A percentile compares a stretch with the other conserved stretches of the same genome.
These are phyloP conservation scores for Dunckerocampus dactyliophorus DNA, from an alignment of 2,113 vertebrate species.

Conservation along the genomic window DNA sequence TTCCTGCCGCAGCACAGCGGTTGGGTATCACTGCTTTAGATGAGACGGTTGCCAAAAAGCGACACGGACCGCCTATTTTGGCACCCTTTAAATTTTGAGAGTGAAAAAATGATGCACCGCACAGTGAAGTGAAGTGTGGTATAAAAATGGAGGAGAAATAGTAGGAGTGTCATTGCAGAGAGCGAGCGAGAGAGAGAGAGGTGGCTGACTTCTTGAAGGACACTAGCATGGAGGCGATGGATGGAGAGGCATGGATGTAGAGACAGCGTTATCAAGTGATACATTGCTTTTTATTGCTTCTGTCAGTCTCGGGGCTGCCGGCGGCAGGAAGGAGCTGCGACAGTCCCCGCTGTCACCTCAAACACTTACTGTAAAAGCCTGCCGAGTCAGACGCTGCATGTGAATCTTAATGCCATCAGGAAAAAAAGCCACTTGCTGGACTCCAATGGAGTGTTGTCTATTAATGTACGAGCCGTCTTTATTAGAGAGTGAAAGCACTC, in stretches of 20 bases:
- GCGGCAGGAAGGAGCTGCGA: slow-evolving; percentile 32
- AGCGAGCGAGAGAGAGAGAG: neutral
- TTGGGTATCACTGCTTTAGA: too few relatives aligned
- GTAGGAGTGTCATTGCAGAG: neutral
- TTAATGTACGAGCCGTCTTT: neutral
- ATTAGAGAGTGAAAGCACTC: slow-evolving; percentile 38
- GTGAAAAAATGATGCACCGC: too few relatives aligned
- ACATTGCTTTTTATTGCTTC: slow-evolving; percentile 58
- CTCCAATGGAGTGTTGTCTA: neutral
- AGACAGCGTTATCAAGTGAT: slow-evolving; percentile 47
- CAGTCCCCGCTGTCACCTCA: slow-evolving; percentile 38
- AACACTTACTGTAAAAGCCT: slow-evolving; percentile 43
- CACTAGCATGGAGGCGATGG: slow-evolving; percentile 8
- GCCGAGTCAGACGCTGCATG: slow-evolving; percentile 21
- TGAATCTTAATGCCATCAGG: slow-evolving; percentile 20
- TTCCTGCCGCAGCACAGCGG: too few relatives aligned
- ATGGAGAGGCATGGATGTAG: slow-evolving; percentile 22
- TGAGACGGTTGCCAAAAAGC: too few relatives aligned
- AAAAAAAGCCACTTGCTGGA: slow-evolving; percentile 2
- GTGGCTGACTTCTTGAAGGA: neutral
- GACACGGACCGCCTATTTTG: too few relatives aligned
- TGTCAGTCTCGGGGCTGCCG: slow-evolving; percentile 46
- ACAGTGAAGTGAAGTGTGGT: neutral
- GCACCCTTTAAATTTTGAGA: too few relatives aligned
- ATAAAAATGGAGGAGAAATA: neutral